Conservation (phyloP, 1,140 invertebrate genomes). For the Heliconius melpomene region DNA sequence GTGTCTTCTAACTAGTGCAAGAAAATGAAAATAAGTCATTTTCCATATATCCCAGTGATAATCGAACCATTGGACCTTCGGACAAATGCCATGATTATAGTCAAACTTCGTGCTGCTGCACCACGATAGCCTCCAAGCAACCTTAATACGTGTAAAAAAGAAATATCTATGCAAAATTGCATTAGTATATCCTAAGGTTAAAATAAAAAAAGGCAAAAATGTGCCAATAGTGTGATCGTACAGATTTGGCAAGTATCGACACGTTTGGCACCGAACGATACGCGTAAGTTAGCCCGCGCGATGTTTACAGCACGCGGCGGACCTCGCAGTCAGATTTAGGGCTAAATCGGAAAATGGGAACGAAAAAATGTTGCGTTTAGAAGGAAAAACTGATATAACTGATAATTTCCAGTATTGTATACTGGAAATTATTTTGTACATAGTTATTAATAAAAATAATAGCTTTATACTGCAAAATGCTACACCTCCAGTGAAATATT, state of each 20-base stretch:
- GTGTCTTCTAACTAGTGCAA: no score
- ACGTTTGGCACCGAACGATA: conserved; percentile 13
- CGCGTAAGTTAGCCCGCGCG: conserved; percentile 10
- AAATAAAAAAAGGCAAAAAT: conserved; percentile 1
- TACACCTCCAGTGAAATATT: no score
- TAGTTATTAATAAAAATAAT: no score
- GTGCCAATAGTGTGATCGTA: neutral
- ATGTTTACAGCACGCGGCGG: conserved; percentile 20
- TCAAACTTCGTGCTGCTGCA: no score
- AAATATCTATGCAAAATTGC: neutral
- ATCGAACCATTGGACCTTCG: no score
- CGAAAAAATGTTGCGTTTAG: conserved; percentile 9
- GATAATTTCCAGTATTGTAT: no score
- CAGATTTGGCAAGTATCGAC: conserved; percentile 9
- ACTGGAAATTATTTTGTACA: neutral
- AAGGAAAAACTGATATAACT: neutral
- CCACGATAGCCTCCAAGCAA: neutral
- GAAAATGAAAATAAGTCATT: no score
- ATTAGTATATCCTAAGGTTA: neutral
- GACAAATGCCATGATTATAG: no score
- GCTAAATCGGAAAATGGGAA: neutral
- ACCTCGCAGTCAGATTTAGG: neutral
- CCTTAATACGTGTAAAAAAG: neutral
- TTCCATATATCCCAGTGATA: no score
- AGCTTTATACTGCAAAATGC: no score